Base-by-base conservation (phyloP, 1,140 invertebrate species). In the Tetraneura akinire region DNA sequence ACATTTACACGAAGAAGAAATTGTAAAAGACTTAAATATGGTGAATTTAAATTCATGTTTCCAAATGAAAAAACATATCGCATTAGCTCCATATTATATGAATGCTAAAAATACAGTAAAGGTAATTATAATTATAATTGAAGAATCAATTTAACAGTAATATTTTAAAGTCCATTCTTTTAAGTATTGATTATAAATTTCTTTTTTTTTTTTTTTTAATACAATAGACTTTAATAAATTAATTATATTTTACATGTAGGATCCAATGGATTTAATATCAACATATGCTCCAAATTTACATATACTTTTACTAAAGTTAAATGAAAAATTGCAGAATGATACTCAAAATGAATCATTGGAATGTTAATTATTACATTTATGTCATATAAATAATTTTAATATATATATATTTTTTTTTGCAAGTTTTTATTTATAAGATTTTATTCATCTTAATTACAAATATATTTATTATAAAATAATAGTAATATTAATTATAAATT, bases 41-140 rank as follows among this genome's bases (percentile, higher is more conserved):
- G 74, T 78, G n/a, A 78, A 78, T 78, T 45, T 78, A 18, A 60
- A 78, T 29, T 10, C 21, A 47, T 78, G 74, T 26, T 78, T 78
- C 47, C 32, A 78, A 60, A 29, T 78, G 14, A 55, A 78, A 47
- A 78, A 60, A 78, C 74, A 78, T 51, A 78, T 78, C 47, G 74
- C 74, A 21, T 60, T 78, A 21, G 74, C 74, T n/a, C 74, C 74
- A 60, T 78, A 78, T 60, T 78, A 21, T 47, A 78, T 78, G 74
- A 78, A 78, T 21, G 23, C 37, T 13, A 16, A 29, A 57, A 45
- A 62, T 29, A 45, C 37, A 13, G 26, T 60, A 1, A 21, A 62
- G 23, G 74, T 78, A 60, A 26, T n/a, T n/a, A n/a, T n/a, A n/a
- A 32, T 51, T 32, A 16, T 23, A 10, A 47, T 37, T 37, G 37